Evolutionary conservation across 2,888 invertebrate genomes (phyloP).

Genomic region (Trachelus troglodyta): DNA sequence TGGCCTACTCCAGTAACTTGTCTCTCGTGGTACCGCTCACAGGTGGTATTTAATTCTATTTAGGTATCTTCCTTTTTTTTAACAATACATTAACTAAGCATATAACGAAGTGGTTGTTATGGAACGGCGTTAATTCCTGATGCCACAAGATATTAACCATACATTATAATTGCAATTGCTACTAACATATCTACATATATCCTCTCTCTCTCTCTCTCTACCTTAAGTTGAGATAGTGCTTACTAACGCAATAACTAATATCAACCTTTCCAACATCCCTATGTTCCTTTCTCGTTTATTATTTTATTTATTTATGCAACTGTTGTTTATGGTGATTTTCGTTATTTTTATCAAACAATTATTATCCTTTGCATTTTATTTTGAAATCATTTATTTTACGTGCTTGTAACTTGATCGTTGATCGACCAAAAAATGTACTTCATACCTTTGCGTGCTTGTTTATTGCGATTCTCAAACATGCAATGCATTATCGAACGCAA

Average conservation of each 20-base stretch:
- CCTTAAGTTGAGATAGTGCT: slow-evolving; percentile 35
- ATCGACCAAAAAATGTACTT: not conserved
- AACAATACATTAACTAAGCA: not conserved
- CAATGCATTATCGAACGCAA: not conserved
- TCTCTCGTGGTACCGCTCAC: not conserved
- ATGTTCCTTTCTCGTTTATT: slow-evolving; percentile 34
- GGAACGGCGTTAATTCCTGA: slow-evolving; percentile 59
- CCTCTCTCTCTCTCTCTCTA: slow-evolving; percentile 23
- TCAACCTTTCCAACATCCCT: slow-evolving; percentile 12
- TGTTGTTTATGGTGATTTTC: slow-evolving; percentile 17
- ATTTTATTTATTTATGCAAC: slow-evolving; percentile 40
- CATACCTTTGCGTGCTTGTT: not conserved
- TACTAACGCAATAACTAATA: slow-evolving; percentile 29
- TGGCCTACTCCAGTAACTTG: not conserved
- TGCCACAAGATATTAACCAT: slow-evolving; percentile 33
- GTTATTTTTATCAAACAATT: slow-evolving; percentile 1
- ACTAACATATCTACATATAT: slow-evolving; percentile 12
- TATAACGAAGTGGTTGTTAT: slow-evolving; percentile 18
- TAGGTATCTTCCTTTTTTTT: not conserved
- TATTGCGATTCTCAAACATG: not conserved
- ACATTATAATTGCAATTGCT: not conserved
- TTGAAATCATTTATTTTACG: not conserved
- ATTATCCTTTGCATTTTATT: slow-evolving; percentile 10
- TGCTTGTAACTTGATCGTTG: not conserved
- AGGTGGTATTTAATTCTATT: not conserved